Percentiles rank a stretch among this genome's conserved stretches.
phyloP scores from a whole-genome alignment of 2,113 vertebrate species.

The Tachysurus fulvidraco region DNA sequence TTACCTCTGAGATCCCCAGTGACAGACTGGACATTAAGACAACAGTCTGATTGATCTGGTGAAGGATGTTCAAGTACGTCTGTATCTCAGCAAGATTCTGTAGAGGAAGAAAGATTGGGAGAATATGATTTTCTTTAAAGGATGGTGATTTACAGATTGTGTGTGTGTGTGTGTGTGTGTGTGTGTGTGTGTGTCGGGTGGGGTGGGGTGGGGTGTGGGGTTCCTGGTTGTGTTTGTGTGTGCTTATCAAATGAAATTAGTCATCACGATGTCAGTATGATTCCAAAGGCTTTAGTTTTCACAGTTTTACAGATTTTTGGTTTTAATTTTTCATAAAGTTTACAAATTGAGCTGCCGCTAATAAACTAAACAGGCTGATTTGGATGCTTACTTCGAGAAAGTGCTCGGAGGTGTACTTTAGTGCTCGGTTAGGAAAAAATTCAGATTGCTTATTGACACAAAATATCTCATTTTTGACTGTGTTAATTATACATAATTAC shows the following conservation, averaged over 20 bases:
- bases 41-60: constrained; percentile 87
- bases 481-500: constrained; percentile 11
- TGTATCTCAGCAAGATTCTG: constrained; percentile 95
- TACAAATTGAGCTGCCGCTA: too few species aligned
- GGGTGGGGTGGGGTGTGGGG: background rate
- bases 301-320: background rate
- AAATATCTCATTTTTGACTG: background rate
- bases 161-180: background rate
- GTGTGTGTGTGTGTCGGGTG: background rate
- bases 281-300: background rate
- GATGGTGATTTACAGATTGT: background rate
- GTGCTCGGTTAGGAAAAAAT: background rate
- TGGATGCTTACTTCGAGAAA: background rate
- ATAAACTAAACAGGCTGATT: background rate
- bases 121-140: background rate
- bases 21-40: constrained; percentile 73
- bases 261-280: background rate
- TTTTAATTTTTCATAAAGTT: background rate
- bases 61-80: constrained; percentile 87
- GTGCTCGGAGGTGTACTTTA: background rate
- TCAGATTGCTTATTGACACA: background rate
- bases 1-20: constrained; percentile 81
- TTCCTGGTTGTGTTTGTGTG: background rate
- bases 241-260: too few species aligned
- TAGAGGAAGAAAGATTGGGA: constrained; percentile 7